Base-by-base conservation (phyloP, 1,140 invertebrate species). In the Glossosoma conforme region DNA sequence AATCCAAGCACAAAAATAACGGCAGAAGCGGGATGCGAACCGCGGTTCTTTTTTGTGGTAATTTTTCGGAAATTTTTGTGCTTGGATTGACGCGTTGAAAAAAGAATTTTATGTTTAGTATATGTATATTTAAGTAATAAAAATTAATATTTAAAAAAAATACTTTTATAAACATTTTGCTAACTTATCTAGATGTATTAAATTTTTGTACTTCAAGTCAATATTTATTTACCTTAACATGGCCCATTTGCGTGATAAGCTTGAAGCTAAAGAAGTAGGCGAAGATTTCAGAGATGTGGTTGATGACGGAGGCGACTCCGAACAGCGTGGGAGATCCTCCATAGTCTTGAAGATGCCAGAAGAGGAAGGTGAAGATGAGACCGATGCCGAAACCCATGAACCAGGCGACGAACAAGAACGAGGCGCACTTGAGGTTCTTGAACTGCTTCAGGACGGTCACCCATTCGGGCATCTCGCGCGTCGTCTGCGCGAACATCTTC, bases 311-410 rank as follows among this genome's bases (percentile, higher is more conserved):
- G 0, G 95, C 94, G 15, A 99, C 86, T 40, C 97, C 97, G 64
- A 99, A 99, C 0, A 99, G 79, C 0, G 96, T 98, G 2, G 97
- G 95, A 0, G 92, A 88, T 11, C 97, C 97, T 2, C 92, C 94
- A 61, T 94, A 89, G 66, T 99, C 97, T 77, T 97, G 91, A 24
- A 99, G 77, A 76, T 99, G 96, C 97, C 97, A 99, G 74, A 98
- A 99, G 17, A 99, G 83, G 72, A 99, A 99, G 1, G 96, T 97
- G 71, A 99, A 99, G 50, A 98, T 97, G 54, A 99, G 76, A 1
- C 97, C 97, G 61, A 98, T 97, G n/a, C 97, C 97, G 65, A 98
- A 95, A 37, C 97, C 97, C 93, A 99, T 97, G 70, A 94, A 96
- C 92, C 95, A 98, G 14, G 94, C 89, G 0, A 98, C 91, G 62